Evolutionary conservation across 2,888 invertebrate genomes (phyloP), one percentile per base, ranked within the genome.

Genomic region (Dioctria linearis): DNA sequence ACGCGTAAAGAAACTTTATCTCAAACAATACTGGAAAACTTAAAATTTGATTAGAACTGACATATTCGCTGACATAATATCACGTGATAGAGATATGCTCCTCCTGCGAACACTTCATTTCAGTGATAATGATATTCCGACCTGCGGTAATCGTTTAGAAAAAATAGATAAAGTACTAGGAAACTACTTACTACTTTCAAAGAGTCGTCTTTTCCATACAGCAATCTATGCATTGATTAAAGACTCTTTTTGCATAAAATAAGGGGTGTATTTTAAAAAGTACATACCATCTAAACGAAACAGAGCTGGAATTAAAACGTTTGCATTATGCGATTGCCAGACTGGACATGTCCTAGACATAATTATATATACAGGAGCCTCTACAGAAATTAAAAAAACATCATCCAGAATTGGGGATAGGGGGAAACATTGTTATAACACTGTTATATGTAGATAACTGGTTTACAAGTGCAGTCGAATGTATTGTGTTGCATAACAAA

Each of bases 361-460:
- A 42, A n/a, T n/a, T n/a, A n/a, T 65, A 9, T 65, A 65, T 65
- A 65, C 65, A 39, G 65, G 42, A 65, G 9, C 9, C 11, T 65
- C 65, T 40, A 65, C 11, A 65, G n/a, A 65, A 42, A 42, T 9
- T 40, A 42, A 65, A 65, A n/a, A 39, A 65, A 9, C 39, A 65
- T 42, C 65, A 42, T 65, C 40, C 25, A 42, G 61, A 61, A 61
- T 61, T 61, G 61, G 61, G 61, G 6, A 9, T 25, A 13, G 13
- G 25, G 6, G 61, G 61, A 61, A 61, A 61, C 37, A n/a, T 61
- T 61, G 25, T 61, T 37, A 13, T 61, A 8, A 61, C n/a, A 25
- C 61, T 61, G 39, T 39, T 61, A 42, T 65, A 65, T 65, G 65
- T 42, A 11, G 65, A 65, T 65, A 65, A 65, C n/a, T 65, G 65